Base-by-base conservation (phyloP, 2,797 vertebrate species). In the Sarcophilus harrisii region DNA sequence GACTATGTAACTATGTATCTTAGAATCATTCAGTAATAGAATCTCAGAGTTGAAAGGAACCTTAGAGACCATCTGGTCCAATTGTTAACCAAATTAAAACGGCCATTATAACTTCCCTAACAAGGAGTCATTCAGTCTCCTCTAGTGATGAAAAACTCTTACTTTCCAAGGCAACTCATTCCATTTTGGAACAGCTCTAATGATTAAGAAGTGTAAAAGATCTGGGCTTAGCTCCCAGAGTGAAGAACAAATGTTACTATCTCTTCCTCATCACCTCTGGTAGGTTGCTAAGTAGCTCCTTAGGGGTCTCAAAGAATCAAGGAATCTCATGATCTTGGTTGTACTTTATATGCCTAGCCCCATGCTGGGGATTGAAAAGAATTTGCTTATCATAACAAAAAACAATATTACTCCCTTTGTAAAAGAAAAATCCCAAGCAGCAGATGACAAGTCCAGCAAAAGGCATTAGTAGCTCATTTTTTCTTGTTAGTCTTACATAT, bases 1-100 rank as follows among this genome's bases (percentile, higher is more conserved):
- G 81, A 96, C 60, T 92, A 93, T 30, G 95, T 45, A 58, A 87
- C 94, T 96, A 93, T 92, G 92, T 89, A 91, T 4, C 27, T 32
- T n/a, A 57, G 30, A n/a, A 52, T 90, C 54, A 73, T 24, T 81
- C 38, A 81, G 3, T 81, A 45, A 2, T 45, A 45, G 38, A 3
- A 45, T 81, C 38, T 45, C 38, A 27, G 73, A 45, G n/a, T 81
- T 45, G 21, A 38, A 81, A 45, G 38, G 38, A 13, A 81, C 21
- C 73, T 24, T 24, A 45, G 73, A 81, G 73, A 45, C 73, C 38
- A 81, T 45, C 21, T 45, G 38, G 6, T 81, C 73, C n/a, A 21
- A 9, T 16, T 81, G 21, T 30, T 81, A 45, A n/a, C 21, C 24
- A 2, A 81, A 38, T 24, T 21, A 32, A 73, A 38, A 45, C 45